A percentile compares a stretch with the other conserved stretches of the same genome.
These are phyloP conservation scores for Pelodytes ibericus DNA, from an alignment of 2,797 vertebrate genomes.

Conservation along the genomic window DNA sequence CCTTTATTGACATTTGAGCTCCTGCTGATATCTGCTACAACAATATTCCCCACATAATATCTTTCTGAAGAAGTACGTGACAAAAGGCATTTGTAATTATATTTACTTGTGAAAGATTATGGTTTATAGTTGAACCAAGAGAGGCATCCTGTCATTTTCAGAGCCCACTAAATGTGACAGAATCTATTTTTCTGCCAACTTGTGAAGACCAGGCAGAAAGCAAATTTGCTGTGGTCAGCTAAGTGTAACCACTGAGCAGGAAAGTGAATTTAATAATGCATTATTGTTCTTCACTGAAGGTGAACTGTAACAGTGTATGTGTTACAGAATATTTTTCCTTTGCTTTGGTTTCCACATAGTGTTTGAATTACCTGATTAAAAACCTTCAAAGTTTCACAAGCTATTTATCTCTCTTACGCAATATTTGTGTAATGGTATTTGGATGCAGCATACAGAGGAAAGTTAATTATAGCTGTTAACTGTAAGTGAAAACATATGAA, in stretches of 20 bases:
- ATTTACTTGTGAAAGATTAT: constrained; percentile 98
- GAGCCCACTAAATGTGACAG: constrained; percentile 99
- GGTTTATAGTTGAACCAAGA: constrained; percentile 95
- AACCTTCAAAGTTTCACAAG: constrained; percentile 76
- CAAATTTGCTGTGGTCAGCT: constrained; percentile 99
- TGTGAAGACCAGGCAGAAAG: constrained; percentile 96
- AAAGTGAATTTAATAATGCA: constrained; percentile 99
- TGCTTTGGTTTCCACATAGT: constrained; percentile 78
- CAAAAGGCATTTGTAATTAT: constrained; percentile 97
- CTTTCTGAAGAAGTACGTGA: constrained; percentile 82
- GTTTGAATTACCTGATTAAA: constrained; percentile 80
- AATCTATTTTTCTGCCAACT: constrained; percentile 99
- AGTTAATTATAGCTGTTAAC: too few relatives aligned
- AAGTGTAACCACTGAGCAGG: constrained; percentile 99
- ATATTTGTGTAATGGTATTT: constrained; percentile 42
- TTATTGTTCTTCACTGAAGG: constrained; percentile 99
- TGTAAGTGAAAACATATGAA: too few relatives aligned
- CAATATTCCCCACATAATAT: constrained; percentile 85
- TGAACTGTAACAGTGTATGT: constrained; percentile 98
- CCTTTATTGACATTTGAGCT: constrained; percentile 86
- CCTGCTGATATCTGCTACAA: constrained; percentile 86
- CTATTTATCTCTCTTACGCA: constrained; percentile 67
- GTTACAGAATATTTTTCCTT: constrained; percentile 82
- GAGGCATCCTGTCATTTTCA: constrained; percentile 99
- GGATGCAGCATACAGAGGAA: neutral